Conservation (phyloP, 2,797 vertebrate genomes). For the Ambastaia sidthimunki region DNA sequence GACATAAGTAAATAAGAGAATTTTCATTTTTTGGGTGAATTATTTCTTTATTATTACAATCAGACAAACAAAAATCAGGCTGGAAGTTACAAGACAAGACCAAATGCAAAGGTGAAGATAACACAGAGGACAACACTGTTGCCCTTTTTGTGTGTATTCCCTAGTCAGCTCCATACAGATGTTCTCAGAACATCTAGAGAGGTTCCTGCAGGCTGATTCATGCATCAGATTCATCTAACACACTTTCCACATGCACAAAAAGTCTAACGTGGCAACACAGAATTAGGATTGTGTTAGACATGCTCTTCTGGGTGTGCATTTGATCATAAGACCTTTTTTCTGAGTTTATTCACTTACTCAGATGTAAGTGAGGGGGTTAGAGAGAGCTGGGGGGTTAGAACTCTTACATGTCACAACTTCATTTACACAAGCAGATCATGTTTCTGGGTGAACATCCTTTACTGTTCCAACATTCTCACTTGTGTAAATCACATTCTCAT, state of each 20-base stretch:
- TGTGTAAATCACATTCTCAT: background rate
- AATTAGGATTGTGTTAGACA: background rate
- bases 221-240: background rate
- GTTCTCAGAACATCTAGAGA: background rate
- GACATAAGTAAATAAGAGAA: background rate
- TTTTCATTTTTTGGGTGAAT: background rate
- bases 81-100: background rate
- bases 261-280: background rate
- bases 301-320: background rate
- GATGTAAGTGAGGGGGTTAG: too few relatives aligned
- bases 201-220: slow-evolving; percentile 16
- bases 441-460: too few relatives aligned
- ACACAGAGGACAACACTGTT: background rate
- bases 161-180: slow-evolving; percentile 2
- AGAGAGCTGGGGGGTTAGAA: too few relatives aligned
- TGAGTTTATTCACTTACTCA: too few relatives aligned
- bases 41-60: slow-evolving; percentile 3
- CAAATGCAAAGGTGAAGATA: background rate
- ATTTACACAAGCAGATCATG: too few relatives aligned
- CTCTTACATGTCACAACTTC: too few relatives aligned
- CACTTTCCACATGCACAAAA: slow-evolving; percentile 5
- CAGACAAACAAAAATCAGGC: background rate
- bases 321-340: background rate
- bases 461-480: too few relatives aligned
- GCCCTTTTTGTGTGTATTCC: background rate